phyloP scores from a whole-genome alignment of 1,140 invertebrate species.

The Rhagoletis zephyria region DNA sequence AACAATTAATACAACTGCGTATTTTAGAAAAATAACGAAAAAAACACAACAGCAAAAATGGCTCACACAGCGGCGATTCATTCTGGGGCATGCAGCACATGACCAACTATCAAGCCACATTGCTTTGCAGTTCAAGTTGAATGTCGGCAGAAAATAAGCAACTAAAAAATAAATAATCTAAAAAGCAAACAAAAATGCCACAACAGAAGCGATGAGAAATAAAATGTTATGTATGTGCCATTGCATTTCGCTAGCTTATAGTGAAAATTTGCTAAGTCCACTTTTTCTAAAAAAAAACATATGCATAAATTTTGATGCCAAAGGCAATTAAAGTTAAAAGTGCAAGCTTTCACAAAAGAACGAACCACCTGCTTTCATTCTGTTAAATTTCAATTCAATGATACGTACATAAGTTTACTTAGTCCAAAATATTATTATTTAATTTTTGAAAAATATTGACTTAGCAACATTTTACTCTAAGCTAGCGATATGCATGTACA shows the following conservation, averaged over 20 bases:
- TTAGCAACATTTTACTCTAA: too few species aligned
- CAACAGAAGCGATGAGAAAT: neutral
- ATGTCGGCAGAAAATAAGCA: neutral
- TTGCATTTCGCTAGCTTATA: neutral
- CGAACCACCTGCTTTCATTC: too few species aligned
- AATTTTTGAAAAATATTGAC: too few species aligned
- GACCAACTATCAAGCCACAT: neutral
- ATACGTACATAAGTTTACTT: too few species aligned
- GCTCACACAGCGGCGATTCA: neutral
- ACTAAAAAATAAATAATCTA: neutral
- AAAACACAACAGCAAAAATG: neutral
- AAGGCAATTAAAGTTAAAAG: too few species aligned
- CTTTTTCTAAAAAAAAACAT: too few species aligned
- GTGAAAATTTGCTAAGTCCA: too few species aligned
- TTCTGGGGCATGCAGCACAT: neutral
- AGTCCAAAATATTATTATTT: too few species aligned
- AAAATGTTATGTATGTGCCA: neutral
- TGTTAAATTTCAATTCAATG: too few species aligned
- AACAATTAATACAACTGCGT: neutral
- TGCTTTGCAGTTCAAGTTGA: constrained; percentile 27
- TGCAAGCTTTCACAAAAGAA: too few species aligned
- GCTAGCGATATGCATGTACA: neutral
- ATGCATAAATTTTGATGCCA: too few species aligned
- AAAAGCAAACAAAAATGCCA: neutral
- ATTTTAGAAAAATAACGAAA: neutral